Evolutionary conservation across 2,888 invertebrate species (phyloP).

Genomic region (Mactromeris polynyma): DNA sequence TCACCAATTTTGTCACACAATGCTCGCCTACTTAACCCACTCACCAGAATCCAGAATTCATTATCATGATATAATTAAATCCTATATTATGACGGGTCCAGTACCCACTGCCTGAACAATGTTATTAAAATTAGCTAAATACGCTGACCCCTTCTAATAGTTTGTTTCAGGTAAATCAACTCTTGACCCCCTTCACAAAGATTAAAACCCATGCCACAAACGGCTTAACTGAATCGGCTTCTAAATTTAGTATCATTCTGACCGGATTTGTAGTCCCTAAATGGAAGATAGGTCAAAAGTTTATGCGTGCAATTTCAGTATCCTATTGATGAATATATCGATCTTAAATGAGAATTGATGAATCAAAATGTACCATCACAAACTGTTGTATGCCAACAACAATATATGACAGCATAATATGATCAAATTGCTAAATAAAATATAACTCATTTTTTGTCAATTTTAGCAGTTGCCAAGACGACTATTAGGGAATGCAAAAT

Average conservation of each 20-base stretch:
- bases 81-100: not conserved
- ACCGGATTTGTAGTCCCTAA: not conserved
- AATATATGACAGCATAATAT: not conserved
- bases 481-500: slow-evolving; percentile 12
- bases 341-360: not conserved
- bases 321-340: not conserved
- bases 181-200: not conserved
- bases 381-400: not conserved
- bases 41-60: not conserved
- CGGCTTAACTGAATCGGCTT: not conserved
- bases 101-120: not conserved
- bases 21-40: not conserved
- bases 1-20: not conserved
- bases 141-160: not conserved
- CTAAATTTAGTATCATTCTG: not conserved
- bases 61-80: slow-evolving; percentile 16
- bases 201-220: not conserved
- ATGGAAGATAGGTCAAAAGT: not conserved
- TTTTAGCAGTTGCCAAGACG: slow-evolving; percentile 3
- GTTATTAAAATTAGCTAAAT: not conserved
- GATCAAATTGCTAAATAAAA: not conserved
- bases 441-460: not conserved
- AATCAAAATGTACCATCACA: not conserved
- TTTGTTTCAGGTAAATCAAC: not conserved
- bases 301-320: not conserved